These are phyloP conservation scores for Aphelinus atriplicis DNA, from an alignment of 1,140 invertebrate species.

Conservation along the genomic window DNA sequence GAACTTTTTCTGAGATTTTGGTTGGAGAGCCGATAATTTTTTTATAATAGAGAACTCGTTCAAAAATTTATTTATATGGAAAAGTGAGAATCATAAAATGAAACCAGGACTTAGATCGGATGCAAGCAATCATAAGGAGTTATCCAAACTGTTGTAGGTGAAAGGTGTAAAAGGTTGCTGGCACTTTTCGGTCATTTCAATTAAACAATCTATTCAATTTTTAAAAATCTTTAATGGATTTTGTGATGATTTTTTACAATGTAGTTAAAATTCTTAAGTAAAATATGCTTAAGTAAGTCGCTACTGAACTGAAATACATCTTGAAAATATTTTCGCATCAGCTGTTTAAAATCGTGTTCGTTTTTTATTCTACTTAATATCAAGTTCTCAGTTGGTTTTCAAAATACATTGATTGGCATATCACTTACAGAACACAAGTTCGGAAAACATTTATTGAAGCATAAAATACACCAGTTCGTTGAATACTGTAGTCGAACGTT, in stretches of 20 bases:
- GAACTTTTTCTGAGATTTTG: background rate
- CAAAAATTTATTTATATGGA: background rate
- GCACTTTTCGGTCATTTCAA: background rate
- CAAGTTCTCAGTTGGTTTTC: background rate
- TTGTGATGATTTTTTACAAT: constrained; percentile 5
- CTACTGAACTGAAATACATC: background rate
- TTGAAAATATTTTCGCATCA: constrained; percentile 1
- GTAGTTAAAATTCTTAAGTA: constrained; percentile 16
- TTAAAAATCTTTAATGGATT: background rate
- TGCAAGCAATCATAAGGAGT: background rate
- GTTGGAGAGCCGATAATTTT: background rate
- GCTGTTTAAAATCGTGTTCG: background rate
- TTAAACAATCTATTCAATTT: background rate
- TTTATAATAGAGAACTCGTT: background rate
- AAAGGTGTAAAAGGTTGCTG: background rate
- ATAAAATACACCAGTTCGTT: too few relatives aligned
- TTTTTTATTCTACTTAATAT: background rate
- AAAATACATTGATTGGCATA: background rate
- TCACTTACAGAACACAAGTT: too few relatives aligned
- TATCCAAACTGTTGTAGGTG: background rate
- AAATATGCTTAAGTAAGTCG: constrained; percentile 7
- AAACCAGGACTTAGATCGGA: background rate
- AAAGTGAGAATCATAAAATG: background rate
- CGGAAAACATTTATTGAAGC: too few relatives aligned
- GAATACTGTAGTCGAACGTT: too few relatives aligned